phyloP scores from a whole-genome alignment of 2,797 vertebrate species.

The Halcyon leucocephala region DNA sequence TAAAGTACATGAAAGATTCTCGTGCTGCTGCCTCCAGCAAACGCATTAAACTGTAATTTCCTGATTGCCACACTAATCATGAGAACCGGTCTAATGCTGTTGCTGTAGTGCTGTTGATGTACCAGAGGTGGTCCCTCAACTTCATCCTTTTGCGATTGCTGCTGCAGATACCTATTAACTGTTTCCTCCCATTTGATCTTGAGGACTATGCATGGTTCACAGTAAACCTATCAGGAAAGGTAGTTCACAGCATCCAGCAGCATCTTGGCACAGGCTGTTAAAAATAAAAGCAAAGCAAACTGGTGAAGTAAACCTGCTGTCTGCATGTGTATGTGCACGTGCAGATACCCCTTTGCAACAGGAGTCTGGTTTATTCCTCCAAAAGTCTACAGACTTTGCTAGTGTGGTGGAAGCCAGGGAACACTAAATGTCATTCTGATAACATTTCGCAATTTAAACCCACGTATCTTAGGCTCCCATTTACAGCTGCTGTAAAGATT shows the following conservation, averaged over 20 bases:
- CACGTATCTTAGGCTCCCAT: background rate
- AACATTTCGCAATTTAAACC: background rate
- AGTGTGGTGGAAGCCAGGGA: background rate
- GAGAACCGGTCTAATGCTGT: background rate
- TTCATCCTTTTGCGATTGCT: slow-evolving; percentile 41
- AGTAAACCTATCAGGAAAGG: background rate
- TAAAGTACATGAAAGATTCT: slow-evolving; percentile 56
- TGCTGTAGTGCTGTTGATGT: slow-evolving; percentile 43
- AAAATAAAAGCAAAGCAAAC: background rate
- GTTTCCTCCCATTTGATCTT: slow-evolving; percentile 8
- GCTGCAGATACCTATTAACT: slow-evolving; percentile 43
- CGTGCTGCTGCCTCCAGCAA: slow-evolving; percentile 62
- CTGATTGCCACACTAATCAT: slow-evolving; percentile 59
- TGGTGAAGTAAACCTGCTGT: background rate
- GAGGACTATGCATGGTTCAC: background rate
- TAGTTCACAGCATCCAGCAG: background rate
- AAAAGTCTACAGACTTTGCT: background rate
- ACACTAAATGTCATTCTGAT: background rate
- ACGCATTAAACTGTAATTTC: slow-evolving; percentile 68
- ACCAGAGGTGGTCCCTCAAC: slow-evolving; percentile 18
- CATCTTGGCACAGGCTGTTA: background rate
- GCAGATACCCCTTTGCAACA: background rate
- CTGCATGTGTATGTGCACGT: background rate
- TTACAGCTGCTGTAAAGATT: background rate
- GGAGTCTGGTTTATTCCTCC: background rate